Evolutionary conservation across 37 sponge, comb jelly and placozoan species (phyloP), one percentile per base, ranked within the genome.

Genomic region (Agelas oroides): DNA sequence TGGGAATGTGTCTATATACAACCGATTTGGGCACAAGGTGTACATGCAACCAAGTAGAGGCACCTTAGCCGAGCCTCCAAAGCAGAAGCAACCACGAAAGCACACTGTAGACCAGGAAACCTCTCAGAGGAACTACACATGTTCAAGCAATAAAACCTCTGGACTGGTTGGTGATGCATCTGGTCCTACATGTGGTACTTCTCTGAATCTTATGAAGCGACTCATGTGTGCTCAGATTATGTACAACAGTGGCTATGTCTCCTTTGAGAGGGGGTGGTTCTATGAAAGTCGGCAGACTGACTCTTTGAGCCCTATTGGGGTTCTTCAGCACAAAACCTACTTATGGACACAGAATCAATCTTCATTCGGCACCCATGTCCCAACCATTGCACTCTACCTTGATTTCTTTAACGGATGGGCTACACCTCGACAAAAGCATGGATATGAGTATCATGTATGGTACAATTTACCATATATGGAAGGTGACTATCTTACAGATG

Each of bases 1-100:
- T 52, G 87, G 87, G 18, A 87, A 87, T 87, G 87, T 87, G 56
- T 87, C 87, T 23, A 57, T 87, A 0, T 87, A 87, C 67, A 87
- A 87, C 46, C 65, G 87, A 30, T 87, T 79, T 60, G 87, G 87
- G 0, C 69, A 87, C 58, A 87, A 87, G 37, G 64, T 39, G 1
- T 87, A 87, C 31, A 59, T 67, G 19, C 33, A 37, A 63, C 59
- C 33, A 37, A 57, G 31, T 34, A 58, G 61, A 30, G 65, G 41
- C 8, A 19, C 73, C 16, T 35, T 21, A 32, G 36, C 37, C 34
- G 38, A 79, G 12, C 54, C 18, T 1, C 76, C 19, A 5, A 52
- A 53, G 13, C 70, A 70, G 25, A 67, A 46, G 14, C 54, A 15
- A n/a, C 20, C 14, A 27, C 53, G 31, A 33, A 15, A 56, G 59